phyloP scores from a whole-genome alignment of 1,140 invertebrate species.

The Teleogryllus occipitalis region DNA sequence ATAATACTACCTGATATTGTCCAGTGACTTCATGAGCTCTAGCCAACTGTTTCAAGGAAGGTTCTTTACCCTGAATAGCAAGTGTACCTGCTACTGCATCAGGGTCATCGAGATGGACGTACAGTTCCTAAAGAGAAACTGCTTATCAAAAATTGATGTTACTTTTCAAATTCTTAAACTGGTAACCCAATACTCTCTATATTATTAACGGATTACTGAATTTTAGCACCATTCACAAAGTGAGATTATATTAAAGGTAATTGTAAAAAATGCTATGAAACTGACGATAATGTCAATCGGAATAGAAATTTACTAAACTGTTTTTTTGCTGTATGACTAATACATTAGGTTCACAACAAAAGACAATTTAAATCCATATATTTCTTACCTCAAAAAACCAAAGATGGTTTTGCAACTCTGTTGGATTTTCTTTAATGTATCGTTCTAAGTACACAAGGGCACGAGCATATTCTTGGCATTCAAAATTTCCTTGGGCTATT shows the following conservation, averaged over 20 bases:
- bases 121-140: conserved; percentile 53
- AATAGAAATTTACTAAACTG: too few relatives aligned
- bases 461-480: conserved; percentile 61
- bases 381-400: conserved; percentile 34
- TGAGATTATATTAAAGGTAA: too few relatives aligned
- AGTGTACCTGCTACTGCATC: conserved; percentile 52
- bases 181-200: too few relatives aligned
- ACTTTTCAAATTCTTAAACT: too few relatives aligned
- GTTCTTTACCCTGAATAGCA: conserved; percentile 53
- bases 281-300: too few relatives aligned
- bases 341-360: too few relatives aligned
- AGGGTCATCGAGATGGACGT: conserved; percentile 63
- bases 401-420: conserved; percentile 49
- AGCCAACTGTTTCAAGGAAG: conserved; percentile 59
- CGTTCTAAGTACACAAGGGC: conserved; percentile 65
- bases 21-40: conserved; percentile 64
- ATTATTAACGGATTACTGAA: too few relatives aligned
- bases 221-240: too few relatives aligned
- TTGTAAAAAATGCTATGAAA: too few relatives aligned
- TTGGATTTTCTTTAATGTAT: conserved; percentile 50
- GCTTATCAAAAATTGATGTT: not conserved
- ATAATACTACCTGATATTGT: conserved; percentile 33
- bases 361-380: not conserved
- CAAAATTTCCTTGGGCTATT: conserved; percentile 58
- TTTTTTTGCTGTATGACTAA: too few relatives aligned